Percentiles rank a stretch among this genome's conserved stretches.
Conservation (phyloP, 2,113 vertebrate genomes). For the Noturus placidus region DNA sequence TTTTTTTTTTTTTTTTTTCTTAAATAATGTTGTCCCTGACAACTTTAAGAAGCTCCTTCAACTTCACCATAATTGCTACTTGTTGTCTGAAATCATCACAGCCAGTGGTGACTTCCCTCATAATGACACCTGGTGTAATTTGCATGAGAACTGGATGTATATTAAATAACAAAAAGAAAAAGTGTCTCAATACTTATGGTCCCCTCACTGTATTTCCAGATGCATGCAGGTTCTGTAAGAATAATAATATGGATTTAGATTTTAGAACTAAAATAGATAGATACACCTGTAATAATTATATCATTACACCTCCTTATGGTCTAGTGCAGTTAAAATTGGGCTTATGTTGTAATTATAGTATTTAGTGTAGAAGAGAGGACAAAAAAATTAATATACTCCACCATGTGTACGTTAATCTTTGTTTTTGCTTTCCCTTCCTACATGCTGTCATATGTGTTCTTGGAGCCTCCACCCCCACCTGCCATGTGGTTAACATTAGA, state of each 20-base stretch:
- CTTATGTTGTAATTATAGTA: not conserved
- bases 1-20: not conserved
- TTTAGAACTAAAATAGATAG: not conserved
- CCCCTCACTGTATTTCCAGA: not conserved
- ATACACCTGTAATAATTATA: not conserved
- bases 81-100: not conserved
- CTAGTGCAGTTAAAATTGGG: not conserved
- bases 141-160: not conserved
- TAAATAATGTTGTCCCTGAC: not conserved
- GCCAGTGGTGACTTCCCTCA: not conserved
- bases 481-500: conserved; percentile 59
- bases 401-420: conserved; percentile 6
- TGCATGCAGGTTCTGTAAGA: not conserved
- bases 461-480: conserved; percentile 28
- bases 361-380: no score
- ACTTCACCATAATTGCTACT: not conserved
- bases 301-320: not conserved
- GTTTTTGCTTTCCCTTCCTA: conserved; percentile 20
- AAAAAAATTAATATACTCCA: not conserved
- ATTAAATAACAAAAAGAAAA: not conserved
- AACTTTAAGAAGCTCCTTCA: not conserved
- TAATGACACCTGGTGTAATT: not conserved
- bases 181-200: not conserved
- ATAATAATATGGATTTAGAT: not conserved
- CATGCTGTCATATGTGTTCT: conserved; percentile 38